Evolutionary conservation across 1,140 invertebrate species (phyloP), one percentile per base, ranked within the genome.

Genomic region (Phocides pigmalion): DNA sequence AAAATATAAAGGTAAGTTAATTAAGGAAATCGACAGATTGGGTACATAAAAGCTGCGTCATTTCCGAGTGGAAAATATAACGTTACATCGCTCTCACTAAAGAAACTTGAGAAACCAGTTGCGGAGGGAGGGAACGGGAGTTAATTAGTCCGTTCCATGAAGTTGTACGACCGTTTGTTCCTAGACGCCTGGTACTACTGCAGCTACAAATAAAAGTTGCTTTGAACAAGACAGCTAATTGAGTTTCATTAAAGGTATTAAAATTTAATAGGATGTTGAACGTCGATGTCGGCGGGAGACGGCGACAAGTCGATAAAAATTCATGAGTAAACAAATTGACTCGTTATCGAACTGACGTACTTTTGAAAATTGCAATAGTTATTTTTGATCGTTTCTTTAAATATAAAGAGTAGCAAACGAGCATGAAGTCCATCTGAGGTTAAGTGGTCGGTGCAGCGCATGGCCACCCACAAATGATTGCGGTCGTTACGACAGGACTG

Each of bases 141-240:
- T 54, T 54, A 54, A 54, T 54, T 41, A 54, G 51, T 41, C 35
- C 14, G 50, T 16, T 41, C 37, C 32, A 11, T 17, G 14, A 19
- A 42, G 37, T 42, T 53, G 50, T 53, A 37, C 15, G 4, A 22
- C 35, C 12, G 50, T 53, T 53, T 53, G 50, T 53, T 20, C 49
- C 15, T 19, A 28, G 11, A 16, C 28, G 25, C n/a, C 50, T 17
- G 17, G 9, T 37, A n/a, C 50, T 37, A 3, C 50, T 53, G 12
- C 16, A 37, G 4, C 4, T 37, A 28, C 47, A 16, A 20, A 12
- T 35, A 22, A 14, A 28, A 41, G 17, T 54, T 54, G n/a, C 51
- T 25, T 49, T 15, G 4, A 54, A 35, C 8, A n/a, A 9, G 16
- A 53, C 15, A 19, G 15, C 50, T 53, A 41, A 54, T 54, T 54